These are phyloP conservation scores for Sanderia malayensis DNA, from an alignment of 30 jellyfish, hydroid and myxozoan species.

Conservation along the genomic window DNA sequence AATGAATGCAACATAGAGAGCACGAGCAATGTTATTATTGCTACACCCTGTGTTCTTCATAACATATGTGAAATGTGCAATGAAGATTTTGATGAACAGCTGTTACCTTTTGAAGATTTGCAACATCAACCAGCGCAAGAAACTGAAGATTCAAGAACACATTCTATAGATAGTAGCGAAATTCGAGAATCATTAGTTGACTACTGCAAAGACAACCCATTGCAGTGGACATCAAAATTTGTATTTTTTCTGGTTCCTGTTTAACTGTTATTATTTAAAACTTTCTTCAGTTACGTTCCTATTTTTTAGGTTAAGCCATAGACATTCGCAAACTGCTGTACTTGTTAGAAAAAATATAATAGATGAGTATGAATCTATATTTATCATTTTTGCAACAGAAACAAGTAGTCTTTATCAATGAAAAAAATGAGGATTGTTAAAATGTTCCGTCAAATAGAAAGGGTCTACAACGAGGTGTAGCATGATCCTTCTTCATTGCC, in stretches of 20 bases:
- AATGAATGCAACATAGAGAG: conserved; percentile 10
- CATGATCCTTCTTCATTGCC: not conserved
- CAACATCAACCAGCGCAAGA: not conserved
- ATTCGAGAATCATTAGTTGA: conserved; percentile 16
- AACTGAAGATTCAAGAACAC: not conserved
- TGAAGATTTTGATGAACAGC: conserved; percentile 17
- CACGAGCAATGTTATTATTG: conserved; percentile 14
- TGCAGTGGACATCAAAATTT: not conserved
- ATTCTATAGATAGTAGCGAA: not conserved
- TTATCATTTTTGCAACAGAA: too few relatives aligned
- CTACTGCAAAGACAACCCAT: conserved; percentile 11
- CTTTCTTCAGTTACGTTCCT: too few relatives aligned
- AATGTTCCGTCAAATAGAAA: too few relatives aligned
- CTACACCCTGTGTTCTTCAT: conserved; percentile 44
- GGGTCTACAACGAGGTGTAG: not conserved
- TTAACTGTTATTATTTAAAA: too few relatives aligned
- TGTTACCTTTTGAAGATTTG: not conserved
- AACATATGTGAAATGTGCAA: conserved; percentile 34
- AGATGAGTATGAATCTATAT: too few relatives aligned
- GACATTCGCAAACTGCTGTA: too few relatives aligned
- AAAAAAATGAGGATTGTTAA: too few relatives aligned
- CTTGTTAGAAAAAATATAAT: too few relatives aligned
- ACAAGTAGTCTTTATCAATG: too few relatives aligned
- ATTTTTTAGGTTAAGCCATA: too few relatives aligned
- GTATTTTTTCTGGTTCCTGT: too few relatives aligned